Conservation (phyloP, 2,888 invertebrate genomes). For the Deilephila porcellus region DNA sequence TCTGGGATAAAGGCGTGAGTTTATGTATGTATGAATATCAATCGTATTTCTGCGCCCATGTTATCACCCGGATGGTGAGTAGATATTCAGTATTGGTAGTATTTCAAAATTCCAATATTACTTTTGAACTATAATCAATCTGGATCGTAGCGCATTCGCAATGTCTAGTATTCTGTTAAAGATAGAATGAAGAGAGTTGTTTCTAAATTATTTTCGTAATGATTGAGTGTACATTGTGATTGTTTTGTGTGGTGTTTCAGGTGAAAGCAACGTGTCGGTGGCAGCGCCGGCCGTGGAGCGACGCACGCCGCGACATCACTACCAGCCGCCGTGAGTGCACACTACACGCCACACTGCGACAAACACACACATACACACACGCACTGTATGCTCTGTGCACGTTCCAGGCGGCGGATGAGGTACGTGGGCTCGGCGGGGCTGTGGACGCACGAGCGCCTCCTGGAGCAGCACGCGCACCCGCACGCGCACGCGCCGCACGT, state of each 20-base stretch:
- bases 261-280: constrained; percentile 67
- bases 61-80: no score
- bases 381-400: neutral
- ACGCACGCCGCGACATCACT: constrained; percentile 69
- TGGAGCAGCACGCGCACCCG: constrained; percentile 50
- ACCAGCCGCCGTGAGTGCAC: constrained; percentile 71
- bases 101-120: no score
- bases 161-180: no score
- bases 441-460: constrained; percentile 56
- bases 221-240: neutral
- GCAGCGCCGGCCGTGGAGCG: constrained; percentile 69
- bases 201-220: neutral
- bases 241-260: constrained; percentile 52
- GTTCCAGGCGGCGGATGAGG: constrained; percentile 75
- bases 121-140: no score
- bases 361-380: neutral
- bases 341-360: neutral
- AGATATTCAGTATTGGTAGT: no score
- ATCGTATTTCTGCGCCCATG: no score
- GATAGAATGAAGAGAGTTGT: no score
- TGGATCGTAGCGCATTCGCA: no score
- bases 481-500: constrained; percentile 42
- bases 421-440: constrained; percentile 60
- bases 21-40: no score
- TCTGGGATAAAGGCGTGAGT: no score